phyloP scores from a whole-genome alignment of 2,888 invertebrate genomes.

The Pilophorus perplexus region DNA sequence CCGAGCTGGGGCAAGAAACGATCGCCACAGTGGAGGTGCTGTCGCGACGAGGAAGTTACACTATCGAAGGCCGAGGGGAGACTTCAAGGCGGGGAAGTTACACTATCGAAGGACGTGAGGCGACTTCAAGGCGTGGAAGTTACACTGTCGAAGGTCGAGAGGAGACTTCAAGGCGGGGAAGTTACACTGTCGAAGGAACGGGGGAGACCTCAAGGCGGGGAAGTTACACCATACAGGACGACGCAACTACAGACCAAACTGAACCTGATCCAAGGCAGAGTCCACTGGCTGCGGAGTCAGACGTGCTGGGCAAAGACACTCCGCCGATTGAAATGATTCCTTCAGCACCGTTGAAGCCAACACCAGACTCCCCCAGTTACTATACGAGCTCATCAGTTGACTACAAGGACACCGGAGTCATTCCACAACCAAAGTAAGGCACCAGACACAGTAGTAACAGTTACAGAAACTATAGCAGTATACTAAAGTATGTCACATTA shows the following conservation, averaged over 20 bases:
- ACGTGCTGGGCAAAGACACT: too few species aligned
- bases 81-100: background rate
- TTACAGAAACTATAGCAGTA: background rate
- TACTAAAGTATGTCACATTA: background rate
- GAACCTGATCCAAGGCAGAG: background rate
- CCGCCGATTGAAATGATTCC: too few species aligned
- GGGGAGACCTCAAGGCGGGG: background rate
- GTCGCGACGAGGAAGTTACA: too few species aligned
- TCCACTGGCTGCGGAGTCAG: background rate
- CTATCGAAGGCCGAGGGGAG: background rate
- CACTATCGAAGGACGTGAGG: background rate
- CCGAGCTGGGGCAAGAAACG: too few species aligned
- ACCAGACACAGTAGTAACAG: too few species aligned
- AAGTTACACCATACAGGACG: background rate
- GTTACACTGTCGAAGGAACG: background rate
- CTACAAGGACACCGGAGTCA: constrained; percentile 39
- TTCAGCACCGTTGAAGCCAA: background rate
- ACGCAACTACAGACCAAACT: too few species aligned
- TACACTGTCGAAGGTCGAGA: background rate
- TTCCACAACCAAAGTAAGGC: constrained; percentile 41
- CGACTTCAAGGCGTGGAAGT: background rate
- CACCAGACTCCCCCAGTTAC: constrained; percentile 29
- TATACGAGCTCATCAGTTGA: constrained; percentile 42
- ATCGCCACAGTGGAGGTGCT: too few species aligned
- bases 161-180: background rate